These are phyloP conservation scores for Zaprionus ghesquierei DNA, from an alignment of 1,140 invertebrate species.

Conservation along the genomic window DNA sequence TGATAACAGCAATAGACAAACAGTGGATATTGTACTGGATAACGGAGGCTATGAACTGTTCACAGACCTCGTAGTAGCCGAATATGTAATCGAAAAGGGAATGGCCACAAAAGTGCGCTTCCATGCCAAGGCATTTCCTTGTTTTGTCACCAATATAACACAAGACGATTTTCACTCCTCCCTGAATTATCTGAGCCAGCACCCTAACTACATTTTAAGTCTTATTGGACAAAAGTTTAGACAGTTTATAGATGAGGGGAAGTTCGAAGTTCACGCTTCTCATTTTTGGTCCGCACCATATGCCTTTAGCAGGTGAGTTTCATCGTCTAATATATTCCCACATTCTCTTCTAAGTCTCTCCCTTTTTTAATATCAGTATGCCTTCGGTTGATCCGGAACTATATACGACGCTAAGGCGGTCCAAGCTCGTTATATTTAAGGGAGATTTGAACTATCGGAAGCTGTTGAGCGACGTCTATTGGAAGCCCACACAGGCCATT, in stretches of 20 bases:
- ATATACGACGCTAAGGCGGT: conserved; percentile 88
- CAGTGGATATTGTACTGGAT: conserved; percentile 92
- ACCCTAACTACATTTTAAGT: conserved; percentile 76
- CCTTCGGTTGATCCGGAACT: conserved; percentile 86
- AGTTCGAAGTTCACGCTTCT: conserved; percentile 84
- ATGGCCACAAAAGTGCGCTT: conserved; percentile 90
- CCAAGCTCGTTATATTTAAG: conserved; percentile 94
- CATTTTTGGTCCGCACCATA: conserved; percentile 95
- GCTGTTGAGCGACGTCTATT: conserved; percentile 94
- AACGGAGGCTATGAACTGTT: conserved; percentile 97
- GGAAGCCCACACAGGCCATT: conserved; percentile 89
- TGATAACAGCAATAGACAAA: conserved; percentile 25
- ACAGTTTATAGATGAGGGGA: conserved; percentile 84
- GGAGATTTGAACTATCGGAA: conserved; percentile 98
- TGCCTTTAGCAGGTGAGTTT: conserved; percentile 84
- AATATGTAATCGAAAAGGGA: conserved; percentile 88
- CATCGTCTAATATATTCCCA: not conserved
- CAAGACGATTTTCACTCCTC: conserved; percentile 90
- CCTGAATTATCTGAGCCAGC: conserved; percentile 83
- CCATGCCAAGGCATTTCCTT: conserved; percentile 95
- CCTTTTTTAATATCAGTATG: conserved; percentile 86
- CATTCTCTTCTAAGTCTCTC: not conserved
- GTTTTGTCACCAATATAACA: conserved; percentile 97
- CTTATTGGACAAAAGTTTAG: conserved; percentile 85
- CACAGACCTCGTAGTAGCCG: conserved; percentile 94